These are phyloP conservation scores for Sebastes taczanowskii DNA, from an alignment of 2,797 vertebrate species.

Conservation along the genomic window DNA sequence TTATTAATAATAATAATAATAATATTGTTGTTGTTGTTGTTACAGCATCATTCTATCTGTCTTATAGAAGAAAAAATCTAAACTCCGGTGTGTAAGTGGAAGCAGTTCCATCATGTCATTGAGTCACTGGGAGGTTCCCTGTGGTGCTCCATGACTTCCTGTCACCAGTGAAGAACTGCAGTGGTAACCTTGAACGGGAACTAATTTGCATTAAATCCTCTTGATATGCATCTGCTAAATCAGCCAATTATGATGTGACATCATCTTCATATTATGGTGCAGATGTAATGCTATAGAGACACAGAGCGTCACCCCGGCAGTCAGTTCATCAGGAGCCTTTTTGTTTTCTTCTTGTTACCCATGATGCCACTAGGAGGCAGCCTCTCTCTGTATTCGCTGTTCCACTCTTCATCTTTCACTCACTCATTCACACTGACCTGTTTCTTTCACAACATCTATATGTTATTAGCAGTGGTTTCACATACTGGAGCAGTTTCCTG, in stretches of 20 bases:
- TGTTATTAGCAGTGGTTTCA: not conserved
- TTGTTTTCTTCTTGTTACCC: not conserved
- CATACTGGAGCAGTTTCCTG: not conserved
- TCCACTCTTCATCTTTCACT: not conserved
- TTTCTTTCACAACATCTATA: too few species aligned
- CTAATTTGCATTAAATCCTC: not conserved
- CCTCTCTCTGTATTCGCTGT: not conserved
- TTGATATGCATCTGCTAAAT: not conserved
- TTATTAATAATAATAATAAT: not conserved
- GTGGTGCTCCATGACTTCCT: not conserved
- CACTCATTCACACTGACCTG: not conserved
- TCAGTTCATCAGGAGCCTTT: not conserved
- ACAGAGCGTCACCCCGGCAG: not conserved
- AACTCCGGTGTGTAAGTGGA: not conserved
- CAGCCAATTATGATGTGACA: not conserved
- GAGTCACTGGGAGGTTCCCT: not conserved
- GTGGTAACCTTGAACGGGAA: not conserved
- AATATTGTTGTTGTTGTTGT: not conserved
- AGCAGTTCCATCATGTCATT: not conserved
- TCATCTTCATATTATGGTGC: not conserved
- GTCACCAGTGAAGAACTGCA: not conserved
- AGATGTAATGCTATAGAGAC: not conserved
- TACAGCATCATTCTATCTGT: not conserved
- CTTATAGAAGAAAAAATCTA: too few species aligned
- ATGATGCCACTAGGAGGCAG: slow-evolving; percentile 78